Evolutionary conservation across 2,797 vertebrate genomes (phyloP), one percentile per base, ranked within the genome.

Genomic region (Scyliorhinus canicula): DNA sequence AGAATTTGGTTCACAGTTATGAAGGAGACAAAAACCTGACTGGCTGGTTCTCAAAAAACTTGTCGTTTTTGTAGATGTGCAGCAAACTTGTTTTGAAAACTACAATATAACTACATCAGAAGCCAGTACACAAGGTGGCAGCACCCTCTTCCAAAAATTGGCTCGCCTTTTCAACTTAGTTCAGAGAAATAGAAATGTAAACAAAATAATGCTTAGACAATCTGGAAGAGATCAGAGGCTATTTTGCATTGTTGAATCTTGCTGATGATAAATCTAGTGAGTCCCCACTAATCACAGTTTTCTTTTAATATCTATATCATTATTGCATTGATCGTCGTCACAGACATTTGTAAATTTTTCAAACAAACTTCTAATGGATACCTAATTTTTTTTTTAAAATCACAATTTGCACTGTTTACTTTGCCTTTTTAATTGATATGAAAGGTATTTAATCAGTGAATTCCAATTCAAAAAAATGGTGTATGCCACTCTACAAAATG

Each of bases 291-390:
- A 69, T 74, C 31, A 47, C 47, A 71, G 65, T 65, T 55, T 52
- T 50, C 40, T 69, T 94, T 94, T 52, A 52, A 94, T 94, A 74
- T 31, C 67, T 94, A 8, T 74, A 94, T 71, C 67, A 94, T 94
- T 74, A 47, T 47, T 74, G 44, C 93, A 93, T 93, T 52, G 31
- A 93, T 44, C 11, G 6, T 65, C 11, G 60, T 67, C 91, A 93
- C 40, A n/a, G 86, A 90, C 57, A 69, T 93, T 69, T 47, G 47
- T 50, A 94, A 71, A n/a, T 55, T 52, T 74, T 93, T 71, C 93
- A 74, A 57, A 5, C 50, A 57, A 90, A 71, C 67, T n/a, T 50
- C 31, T 26, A 71, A 16, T 52, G 67, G 28, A 69, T 71, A 94
- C 44, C 47, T 69, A 74, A 44, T 44, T 14, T 91, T 40, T 74